Percentiles rank a stretch among this genome's conserved stretches.
phyloP scores from a whole-genome alignment of 35 echinoderm and acorn worm species.

The Heliocidaris erythrogramma region DNA sequence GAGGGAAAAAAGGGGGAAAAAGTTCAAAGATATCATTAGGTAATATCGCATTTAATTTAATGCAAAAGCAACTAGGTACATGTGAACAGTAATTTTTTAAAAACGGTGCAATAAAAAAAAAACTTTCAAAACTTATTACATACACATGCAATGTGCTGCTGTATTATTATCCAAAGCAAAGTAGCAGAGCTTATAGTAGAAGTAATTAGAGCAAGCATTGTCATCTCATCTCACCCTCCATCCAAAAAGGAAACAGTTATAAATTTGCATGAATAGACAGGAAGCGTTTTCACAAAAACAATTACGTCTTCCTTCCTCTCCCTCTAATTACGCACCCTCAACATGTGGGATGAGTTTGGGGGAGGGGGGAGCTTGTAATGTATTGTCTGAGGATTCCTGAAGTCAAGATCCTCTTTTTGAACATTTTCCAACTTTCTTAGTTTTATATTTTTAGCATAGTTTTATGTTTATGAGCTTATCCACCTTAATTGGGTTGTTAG shows the following conservation, averaged over 20 bases:
- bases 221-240: slow-evolving; percentile 9
- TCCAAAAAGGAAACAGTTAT: slow-evolving; percentile 25
- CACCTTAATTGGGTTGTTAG: no score
- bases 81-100: no score
- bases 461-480: no score
- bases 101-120: no score
- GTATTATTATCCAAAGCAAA: background rate
- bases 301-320: slow-evolving; percentile 30
- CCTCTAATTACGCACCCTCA: background rate
- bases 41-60: no score
- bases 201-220: background rate
- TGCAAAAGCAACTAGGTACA: no score
- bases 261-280: slow-evolving; percentile 22
- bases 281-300: slow-evolving; percentile 40
- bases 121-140: no score
- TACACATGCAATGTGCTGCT: no score
- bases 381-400: background rate
- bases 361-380: background rate
- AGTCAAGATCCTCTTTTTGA: background rate
- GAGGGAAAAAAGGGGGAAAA: no score
- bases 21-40: no score
- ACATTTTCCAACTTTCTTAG: background rate
- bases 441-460: background rate
- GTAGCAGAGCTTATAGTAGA: background rate
- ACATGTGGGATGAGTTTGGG: background rate